Evolutionary conservation across 2,888 invertebrate species (phyloP), one percentile per base, ranked within the genome.

Genomic region (Apamea crenata): DNA sequence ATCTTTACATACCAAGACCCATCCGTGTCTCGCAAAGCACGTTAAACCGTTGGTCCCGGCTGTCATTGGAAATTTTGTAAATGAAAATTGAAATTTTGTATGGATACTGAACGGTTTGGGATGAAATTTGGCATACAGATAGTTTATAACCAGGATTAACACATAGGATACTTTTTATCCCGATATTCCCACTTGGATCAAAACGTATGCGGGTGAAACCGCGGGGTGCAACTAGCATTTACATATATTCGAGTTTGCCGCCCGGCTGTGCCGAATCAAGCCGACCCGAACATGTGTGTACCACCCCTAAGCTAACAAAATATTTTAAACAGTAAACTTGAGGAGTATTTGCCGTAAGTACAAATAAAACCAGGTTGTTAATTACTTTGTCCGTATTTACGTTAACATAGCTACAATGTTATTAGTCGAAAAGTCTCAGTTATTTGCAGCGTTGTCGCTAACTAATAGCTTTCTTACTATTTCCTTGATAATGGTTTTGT

Each of bases 391-490:
- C 44, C 56, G 74, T 86, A 80, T 81, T 76, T 80, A 74, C 66
- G 78, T 80, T 44, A 82, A 63, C 78, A 29, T 77, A 25, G 81
- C 73, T 77, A 87, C 84, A 85, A 86, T 84, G 85, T 85, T 90
- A 91, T 91, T 91, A 89, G 90, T 87, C 88, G n/a, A 86, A 87
- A 83, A 88, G 87, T 85, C 87, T 79, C 66, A 47, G 88, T 85
- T 89, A 88, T 84, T 87, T 77, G 80, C 84, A 87, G 89, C 87
- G 88, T 81, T 88, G 87, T 85, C 90, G 90, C 91, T 92, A 92
- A 94, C 94, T 96, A 96, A 96, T 96, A 96, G 95, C 94, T 96
- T 95, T 95, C 95, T 96, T 95, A 94, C 95, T 95, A 96, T 96
- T 96, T 94, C 91, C 91, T 92, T 93, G 93, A 94, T 94, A 96